A percentile compares a stretch with the other conserved stretches of the same genome.
These are phyloP conservation scores for Murina feae DNA, from an alignment of 2,113 vertebrate genomes.

Conservation along the genomic window DNA sequence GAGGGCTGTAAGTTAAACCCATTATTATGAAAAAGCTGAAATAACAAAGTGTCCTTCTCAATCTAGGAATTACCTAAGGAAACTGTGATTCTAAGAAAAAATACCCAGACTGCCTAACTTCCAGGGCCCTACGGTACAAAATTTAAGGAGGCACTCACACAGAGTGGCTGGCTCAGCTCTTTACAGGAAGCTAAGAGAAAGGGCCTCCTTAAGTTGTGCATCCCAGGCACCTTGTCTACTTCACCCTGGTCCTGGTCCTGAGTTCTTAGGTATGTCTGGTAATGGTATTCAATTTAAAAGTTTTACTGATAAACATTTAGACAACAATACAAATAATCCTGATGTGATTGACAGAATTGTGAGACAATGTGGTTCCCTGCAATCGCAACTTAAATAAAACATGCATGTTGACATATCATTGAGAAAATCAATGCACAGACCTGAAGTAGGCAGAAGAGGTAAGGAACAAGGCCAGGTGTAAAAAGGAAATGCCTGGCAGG, in stretches of 20 bases:
- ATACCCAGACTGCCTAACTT: neutral
- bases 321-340: neutral
- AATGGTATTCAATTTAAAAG: neutral
- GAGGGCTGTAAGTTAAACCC: neutral
- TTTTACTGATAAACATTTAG: neutral
- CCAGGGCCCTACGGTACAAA: neutral
- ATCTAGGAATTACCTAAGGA: neutral
- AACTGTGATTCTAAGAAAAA: neutral
- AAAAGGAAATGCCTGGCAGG: neutral
- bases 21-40: constrained; percentile 10
- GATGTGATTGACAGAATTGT: neutral
- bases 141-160: neutral
- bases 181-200: rapidly evolving
- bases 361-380: neutral
- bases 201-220: neutral
- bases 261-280: neutral
- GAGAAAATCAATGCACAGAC: neutral
- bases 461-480: neutral
- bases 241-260: neutral
- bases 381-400: neutral
- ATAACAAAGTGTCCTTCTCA: constrained; percentile 17
- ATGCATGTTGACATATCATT: neutral
- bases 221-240: rapidly evolving
- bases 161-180: neutral
- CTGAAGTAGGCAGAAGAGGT: neutral